Evolutionary conservation across 1,140 invertebrate genomes (phyloP).

Genomic region (Aphis craccivora): DNA sequence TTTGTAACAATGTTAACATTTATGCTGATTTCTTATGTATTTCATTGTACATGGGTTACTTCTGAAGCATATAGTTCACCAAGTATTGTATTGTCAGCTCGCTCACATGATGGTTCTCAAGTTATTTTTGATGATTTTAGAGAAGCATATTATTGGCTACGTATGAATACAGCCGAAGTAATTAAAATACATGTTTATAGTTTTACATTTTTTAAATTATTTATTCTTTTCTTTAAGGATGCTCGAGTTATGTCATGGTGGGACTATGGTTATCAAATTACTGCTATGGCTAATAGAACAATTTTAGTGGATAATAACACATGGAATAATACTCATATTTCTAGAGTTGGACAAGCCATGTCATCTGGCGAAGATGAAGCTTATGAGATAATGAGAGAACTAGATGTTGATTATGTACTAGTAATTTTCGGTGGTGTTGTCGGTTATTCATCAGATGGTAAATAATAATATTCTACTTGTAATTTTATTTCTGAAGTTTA

Average conservation of each 20-base stretch:
- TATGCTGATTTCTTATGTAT: conserved; percentile 89
- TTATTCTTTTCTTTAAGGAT: conserved; percentile 69
- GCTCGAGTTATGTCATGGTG: conserved; percentile 99
- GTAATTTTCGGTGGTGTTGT: conserved; percentile 98
- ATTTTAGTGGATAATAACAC: conserved; percentile 99
- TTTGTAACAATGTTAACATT: conserved; percentile 86
- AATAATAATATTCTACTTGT: conserved; percentile 60
- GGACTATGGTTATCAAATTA: conserved; percentile 99
- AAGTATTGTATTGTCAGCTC: conserved; percentile 94
- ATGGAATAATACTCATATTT: conserved; percentile 99
- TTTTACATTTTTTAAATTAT: neutral
- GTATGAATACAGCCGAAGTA: conserved; percentile 93
- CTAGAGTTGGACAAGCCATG: conserved; percentile 96
- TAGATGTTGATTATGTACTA: conserved; percentile 97
- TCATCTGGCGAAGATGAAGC: conserved; percentile 94
- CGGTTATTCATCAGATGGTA: conserved; percentile 97
- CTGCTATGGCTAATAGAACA: conserved; percentile 97
- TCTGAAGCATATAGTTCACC: conserved; percentile 97
- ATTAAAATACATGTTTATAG: neutral
- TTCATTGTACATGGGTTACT: conserved; percentile 99
- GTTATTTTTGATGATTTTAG: conserved; percentile 98
- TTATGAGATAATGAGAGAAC: conserved; percentile 95
- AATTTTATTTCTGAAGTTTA: neutral
- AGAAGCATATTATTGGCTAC: conserved; percentile 97
- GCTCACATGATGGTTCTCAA: conserved; percentile 89